A percentile compares a stretch with the other conserved stretches of the same genome.
phyloP scores from a whole-genome alignment of 2,113 vertebrate species.

The Chrysemys picta region DNA sequence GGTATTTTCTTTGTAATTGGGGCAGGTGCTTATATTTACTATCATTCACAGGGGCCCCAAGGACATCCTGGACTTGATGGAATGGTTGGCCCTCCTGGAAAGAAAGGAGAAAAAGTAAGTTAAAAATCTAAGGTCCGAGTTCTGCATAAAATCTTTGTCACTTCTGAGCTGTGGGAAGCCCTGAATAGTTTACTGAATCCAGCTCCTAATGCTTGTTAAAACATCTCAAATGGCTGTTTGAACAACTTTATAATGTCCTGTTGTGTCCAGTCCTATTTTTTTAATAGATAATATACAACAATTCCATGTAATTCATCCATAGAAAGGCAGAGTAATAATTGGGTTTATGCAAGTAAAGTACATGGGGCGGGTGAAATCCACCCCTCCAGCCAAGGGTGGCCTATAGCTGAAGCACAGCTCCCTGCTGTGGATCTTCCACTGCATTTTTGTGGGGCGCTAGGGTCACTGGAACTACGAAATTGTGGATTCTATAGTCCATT shows the following conservation, averaged over 20 bases:
- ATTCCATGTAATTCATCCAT: background rate
- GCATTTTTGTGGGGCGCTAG: fast-evolving
- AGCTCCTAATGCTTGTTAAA: background rate
- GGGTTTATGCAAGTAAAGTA: background rate
- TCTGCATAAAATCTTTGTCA: background rate
- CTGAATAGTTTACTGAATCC: background rate
- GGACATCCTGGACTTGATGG: slow-evolving; percentile 85
- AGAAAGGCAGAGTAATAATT: background rate
- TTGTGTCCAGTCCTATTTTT: background rate
- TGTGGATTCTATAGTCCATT: background rate
- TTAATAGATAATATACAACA: background rate
- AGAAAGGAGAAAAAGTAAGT: slow-evolving; percentile 87
- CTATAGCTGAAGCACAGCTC: background rate
- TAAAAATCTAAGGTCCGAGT: background rate
- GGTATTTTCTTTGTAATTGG: background rate
- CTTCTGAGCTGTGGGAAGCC: background rate
- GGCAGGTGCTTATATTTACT: background rate
- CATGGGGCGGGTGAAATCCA: background rate
- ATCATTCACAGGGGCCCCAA: slow-evolving; percentile 79
- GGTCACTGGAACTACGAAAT: background rate
- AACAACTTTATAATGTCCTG: background rate
- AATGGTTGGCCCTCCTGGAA: slow-evolving; percentile 79
- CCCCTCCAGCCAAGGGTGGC: background rate
- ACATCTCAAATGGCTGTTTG: background rate
- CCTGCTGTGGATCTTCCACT: fast-evolving